Conservation (phyloP, 2,888 invertebrate genomes). For the Tipula vernalis region DNA sequence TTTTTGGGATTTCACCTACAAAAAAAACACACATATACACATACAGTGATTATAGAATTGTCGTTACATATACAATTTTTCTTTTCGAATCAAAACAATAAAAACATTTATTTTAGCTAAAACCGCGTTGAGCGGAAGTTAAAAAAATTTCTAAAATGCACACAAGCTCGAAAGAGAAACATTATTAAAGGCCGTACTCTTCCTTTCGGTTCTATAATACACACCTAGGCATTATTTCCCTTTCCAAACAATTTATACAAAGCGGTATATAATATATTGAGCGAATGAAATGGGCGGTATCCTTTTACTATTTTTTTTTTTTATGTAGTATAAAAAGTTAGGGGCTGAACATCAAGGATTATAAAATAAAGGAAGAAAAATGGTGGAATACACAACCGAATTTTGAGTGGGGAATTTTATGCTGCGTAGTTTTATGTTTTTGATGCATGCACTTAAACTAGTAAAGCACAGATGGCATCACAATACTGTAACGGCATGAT, state of each 20-base stretch:
- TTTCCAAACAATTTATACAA: background rate
- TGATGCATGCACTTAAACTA: no score
- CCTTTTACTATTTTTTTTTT: background rate
- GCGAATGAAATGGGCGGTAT: background rate
- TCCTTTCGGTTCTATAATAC: background rate
- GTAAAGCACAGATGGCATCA: no score
- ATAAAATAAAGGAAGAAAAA: no score
- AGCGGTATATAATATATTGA: background rate
- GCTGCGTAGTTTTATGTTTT: no score
- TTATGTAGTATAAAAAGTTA: no score
- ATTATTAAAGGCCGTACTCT: background rate
- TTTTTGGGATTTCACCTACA: constrained; percentile 25
- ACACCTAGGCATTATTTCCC: background rate
- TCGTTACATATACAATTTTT: background rate
- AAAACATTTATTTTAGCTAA: constrained; percentile 9
- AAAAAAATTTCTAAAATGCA: background rate
- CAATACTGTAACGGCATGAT: no score
- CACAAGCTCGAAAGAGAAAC: background rate
- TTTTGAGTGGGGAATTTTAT: no score
- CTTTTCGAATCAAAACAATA: constrained; percentile 1
- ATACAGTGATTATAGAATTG: constrained; percentile 15
- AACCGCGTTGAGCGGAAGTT: constrained; percentile 7
- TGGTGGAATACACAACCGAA: no score
- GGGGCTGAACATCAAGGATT: no score
- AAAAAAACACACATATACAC: constrained; percentile 35